These are phyloP conservation scores for Phylloscopus trochiloides DNA, from an alignment of 2,113 vertebrate genomes.

Conservation along the genomic window DNA sequence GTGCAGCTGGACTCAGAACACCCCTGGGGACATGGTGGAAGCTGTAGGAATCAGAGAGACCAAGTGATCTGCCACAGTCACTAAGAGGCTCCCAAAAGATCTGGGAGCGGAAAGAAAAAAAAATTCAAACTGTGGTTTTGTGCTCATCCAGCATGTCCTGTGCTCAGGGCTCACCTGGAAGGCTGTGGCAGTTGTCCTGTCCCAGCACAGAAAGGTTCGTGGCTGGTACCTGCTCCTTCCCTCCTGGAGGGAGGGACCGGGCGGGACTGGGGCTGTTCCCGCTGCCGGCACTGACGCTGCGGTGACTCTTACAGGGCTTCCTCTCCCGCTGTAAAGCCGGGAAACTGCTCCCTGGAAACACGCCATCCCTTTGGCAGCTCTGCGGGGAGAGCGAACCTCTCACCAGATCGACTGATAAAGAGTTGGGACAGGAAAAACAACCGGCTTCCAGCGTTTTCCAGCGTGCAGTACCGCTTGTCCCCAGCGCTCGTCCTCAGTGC, in stretches of 20 bases:
- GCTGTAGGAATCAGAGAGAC: neutral
- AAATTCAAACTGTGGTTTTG: neutral
- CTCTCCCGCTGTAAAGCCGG: accelerated
- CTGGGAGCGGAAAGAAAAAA: neutral
- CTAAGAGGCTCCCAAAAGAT: neutral
- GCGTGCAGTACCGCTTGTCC: neutral
- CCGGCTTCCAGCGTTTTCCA: neutral
- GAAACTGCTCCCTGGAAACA: neutral
- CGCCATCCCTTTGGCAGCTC: neutral
- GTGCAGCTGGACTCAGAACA: neutral
- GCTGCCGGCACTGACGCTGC: accelerated
- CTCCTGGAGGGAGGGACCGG: neutral
- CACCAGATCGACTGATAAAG: neutral
- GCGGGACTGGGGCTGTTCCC: neutral
- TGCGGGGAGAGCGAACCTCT: neutral
- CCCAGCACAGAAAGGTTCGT: accelerated
- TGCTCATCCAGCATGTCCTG: neutral
- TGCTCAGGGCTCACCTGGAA: neutral
- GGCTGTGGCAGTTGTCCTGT: neutral
- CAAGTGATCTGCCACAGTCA: neutral
- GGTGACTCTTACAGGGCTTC: neutral
- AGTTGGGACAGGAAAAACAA: neutral
- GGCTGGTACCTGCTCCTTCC: neutral
- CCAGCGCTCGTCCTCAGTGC: neutral
- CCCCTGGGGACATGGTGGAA: neutral